Base-by-base conservation (phyloP, 2,113 vertebrate genomes). In the Bufo bufo region DNA sequence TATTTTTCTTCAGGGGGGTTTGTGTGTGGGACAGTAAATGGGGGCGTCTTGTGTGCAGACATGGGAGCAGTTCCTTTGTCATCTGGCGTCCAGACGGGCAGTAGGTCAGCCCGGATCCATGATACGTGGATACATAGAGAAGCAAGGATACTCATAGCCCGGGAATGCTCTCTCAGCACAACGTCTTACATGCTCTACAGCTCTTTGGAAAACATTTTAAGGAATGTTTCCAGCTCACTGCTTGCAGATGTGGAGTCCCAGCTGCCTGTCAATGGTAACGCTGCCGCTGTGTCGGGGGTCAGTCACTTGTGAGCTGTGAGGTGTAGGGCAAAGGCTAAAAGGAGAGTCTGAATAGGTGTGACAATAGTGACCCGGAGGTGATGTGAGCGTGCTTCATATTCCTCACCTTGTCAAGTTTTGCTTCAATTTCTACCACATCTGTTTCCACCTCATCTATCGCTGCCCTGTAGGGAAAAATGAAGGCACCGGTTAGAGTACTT, bases 361-460 rank as follows among this genome's bases (percentile, higher is more conserved):
- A 84, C 72, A 71, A 77, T 43, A n/a, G 59, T 84, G 71, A 88
- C 71, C 80, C n/a, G 33, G 81, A 77, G 16, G 72, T 52, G 81
- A 47, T 54, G 52, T 11, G 10, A 49, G 47, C 59, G 47, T 10
- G 23, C 45, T 19, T 23, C 14, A 75, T 83, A 16, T 45, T 81
- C 66, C 0, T 89, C 95, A 99, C 98, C 98, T 99, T 99, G 90
- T 99, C 98, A 54, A 99, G 94, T 87, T 99, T 99, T 0, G 97
- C 97, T 91, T 99, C 98, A 0, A 99, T 97, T 94, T 99, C 98
- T 90, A 98, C 98, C 74, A 99, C 98, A 90, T 99, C 98, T 0
- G 97, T 98, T 89, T 99, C 98, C 91, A 99, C 98, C 90, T 99
- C 98, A 88, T 99, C 97, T 2, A 99, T 97, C 66, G 97, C 97